Conservation (phyloP, 92 coral and sea anemone species). For the Phenganax marumi region DNA sequence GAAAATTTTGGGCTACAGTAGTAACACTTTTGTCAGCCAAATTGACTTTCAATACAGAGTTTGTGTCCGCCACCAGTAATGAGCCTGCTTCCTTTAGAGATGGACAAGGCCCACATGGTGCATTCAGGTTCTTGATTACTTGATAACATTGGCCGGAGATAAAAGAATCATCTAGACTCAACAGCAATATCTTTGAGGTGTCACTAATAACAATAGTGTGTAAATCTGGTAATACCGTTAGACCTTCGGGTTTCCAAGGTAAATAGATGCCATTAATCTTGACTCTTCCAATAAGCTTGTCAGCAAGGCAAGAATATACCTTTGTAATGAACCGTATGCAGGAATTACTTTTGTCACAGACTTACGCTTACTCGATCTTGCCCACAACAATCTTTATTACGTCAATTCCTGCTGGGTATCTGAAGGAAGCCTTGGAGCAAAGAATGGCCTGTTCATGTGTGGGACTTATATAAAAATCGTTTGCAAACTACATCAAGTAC, state of each 20-base stretch:
- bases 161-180: conserved; percentile 8
- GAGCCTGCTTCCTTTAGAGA: too few species aligned
- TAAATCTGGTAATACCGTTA: conserved; percentile 22
- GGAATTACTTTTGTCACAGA: conserved; percentile 14
- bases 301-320: conserved; percentile 28
- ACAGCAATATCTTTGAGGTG: conserved; percentile 17
- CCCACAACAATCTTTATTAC: conserved; percentile 32
- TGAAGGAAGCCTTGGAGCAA: conserved; percentile 48
- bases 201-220: conserved; percentile 24
- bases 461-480: conserved; percentile 37
- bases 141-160: conserved; percentile 2
- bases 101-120: background rate
- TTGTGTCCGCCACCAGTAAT: too few species aligned
- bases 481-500: background rate
- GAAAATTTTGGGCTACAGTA: too few species aligned
- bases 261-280: conserved; percentile 15
- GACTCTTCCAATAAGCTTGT: conserved; percentile 17
- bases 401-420: conserved; percentile 50
- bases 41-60: too few species aligned
- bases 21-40: too few species aligned
- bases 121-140: conserved; percentile 1
- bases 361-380: conserved; percentile 13
- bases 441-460: conserved; percentile 43
- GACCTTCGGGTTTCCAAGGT: conserved; percentile 44
- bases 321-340: conserved; percentile 48